Evolutionary conservation across 1,140 invertebrate genomes (phyloP).

Genomic region (Zaprionus inermis): DNA sequence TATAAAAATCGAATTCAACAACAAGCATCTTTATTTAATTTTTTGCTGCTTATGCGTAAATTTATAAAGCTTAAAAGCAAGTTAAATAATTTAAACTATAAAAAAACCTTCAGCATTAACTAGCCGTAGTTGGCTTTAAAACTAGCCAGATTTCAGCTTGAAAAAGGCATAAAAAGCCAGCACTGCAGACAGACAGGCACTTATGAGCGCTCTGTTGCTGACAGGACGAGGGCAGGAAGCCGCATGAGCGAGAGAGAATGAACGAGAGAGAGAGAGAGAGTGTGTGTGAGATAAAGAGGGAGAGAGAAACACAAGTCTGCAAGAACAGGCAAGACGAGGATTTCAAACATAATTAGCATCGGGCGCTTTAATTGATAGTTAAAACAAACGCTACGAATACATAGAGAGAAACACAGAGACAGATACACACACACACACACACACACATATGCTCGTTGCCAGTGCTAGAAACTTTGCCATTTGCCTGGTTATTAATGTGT

Average conservation of each 20-base stretch:
- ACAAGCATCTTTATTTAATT: too few species aligned
- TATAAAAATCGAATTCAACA: too few species aligned
- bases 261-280: not conserved
- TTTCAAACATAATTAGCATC: conserved; percentile 74
- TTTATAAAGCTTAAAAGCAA: too few species aligned
- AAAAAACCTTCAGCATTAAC: too few species aligned
- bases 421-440: conserved; percentile 15
- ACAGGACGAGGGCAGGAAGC: not conserved
- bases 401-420: conserved; percentile 10
- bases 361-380: conserved; percentile 78
- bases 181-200: conserved; percentile 18
- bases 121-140: not conserved
- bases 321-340: conserved; percentile 7
- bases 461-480: conserved; percentile 61
- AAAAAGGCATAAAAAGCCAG: not conserved
- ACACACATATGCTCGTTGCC: conserved; percentile 7
- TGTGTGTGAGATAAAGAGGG: conserved; percentile 8
- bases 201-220: conserved; percentile 27
- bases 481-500: conserved; percentile 72
- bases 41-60: too few species aligned
- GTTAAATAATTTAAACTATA: too few species aligned
- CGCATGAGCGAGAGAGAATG: not conserved
- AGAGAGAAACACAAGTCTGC: not conserved
- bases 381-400: conserved; percentile 50
- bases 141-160: not conserved